Evolutionary conservation across 2,797 vertebrate genomes (phyloP).

Genomic region (Spheniscus humboldti): DNA sequence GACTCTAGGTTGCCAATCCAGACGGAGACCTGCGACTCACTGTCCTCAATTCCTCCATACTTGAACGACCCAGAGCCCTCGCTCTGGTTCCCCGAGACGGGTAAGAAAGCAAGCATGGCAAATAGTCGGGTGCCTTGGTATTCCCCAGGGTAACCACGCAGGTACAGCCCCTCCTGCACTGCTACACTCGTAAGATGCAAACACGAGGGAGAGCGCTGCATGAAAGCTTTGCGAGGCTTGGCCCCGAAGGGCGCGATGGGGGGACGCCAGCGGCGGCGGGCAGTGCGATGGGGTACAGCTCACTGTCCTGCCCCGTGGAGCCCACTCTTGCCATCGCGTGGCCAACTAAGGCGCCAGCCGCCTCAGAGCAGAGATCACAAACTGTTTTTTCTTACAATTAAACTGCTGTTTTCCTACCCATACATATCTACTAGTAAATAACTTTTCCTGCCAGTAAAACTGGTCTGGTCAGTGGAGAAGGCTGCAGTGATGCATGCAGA

Average conservation of each 20-base stretch:
- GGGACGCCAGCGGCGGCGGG: accelerated
- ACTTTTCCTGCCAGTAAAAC: neutral
- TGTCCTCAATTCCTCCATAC: slow-evolving; percentile 86
- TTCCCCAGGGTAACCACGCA: neutral
- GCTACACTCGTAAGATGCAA: accelerated
- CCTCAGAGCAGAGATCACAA: neutral
- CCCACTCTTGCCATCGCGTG: accelerated
- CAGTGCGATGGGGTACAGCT: neutral
- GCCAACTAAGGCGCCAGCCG: neutral
- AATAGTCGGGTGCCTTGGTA: accelerated
- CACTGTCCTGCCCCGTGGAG: neutral
- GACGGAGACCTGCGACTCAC: slow-evolving; percentile 91
- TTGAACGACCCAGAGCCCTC: slow-evolving; percentile 91
- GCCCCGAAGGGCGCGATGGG: accelerated
- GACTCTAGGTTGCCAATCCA: slow-evolving; percentile 88
- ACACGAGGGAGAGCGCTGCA: neutral
- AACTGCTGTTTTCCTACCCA: neutral
- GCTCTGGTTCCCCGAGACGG: slow-evolving; percentile 87
- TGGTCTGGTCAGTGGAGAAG: neutral
- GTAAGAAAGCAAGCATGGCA: slow-evolving; percentile 66
- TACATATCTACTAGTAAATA: neutral
- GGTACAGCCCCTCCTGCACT: neutral
- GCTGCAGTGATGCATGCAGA: neutral
- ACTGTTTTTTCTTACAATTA: neutral
- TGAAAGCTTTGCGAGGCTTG: neutral